These are phyloP conservation scores for Pseudococcus viburni DNA, from an alignment of 2,888 invertebrate species.

Conservation along the genomic window DNA sequence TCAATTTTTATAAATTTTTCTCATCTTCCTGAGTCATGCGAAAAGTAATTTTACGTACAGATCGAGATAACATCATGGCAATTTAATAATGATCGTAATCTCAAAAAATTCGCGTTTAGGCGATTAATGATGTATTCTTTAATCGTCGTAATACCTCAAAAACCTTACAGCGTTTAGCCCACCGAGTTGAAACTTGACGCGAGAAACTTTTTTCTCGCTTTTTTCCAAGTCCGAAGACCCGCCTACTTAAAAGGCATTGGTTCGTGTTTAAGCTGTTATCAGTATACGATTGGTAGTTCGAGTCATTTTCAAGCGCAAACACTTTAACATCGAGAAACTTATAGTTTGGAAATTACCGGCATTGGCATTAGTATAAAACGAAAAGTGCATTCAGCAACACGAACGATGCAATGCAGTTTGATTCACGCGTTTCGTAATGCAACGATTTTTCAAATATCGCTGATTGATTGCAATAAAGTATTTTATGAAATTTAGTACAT, in stretches of 20 bases:
- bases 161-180: constrained; percentile 44
- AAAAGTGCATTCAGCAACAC: constrained; percentile 60
- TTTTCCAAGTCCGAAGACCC: constrained; percentile 59
- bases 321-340: constrained; percentile 43
- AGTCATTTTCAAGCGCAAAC: constrained; percentile 62
- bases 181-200: constrained; percentile 35
- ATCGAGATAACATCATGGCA: not conserved
- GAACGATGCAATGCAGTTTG: constrained; percentile 59
- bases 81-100: constrained; percentile 31
- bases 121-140: constrained; percentile 47
- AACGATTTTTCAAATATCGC: constrained; percentile 31
- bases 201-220: constrained; percentile 41
- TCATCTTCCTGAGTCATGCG: not conserved
- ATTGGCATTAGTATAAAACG: constrained; percentile 41
- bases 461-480: constrained; percentile 29
- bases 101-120: not conserved
- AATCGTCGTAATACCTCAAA: constrained; percentile 31
- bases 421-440: constrained; percentile 63
- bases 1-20: not conserved
- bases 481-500: constrained; percentile 30
- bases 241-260: constrained; percentile 65
- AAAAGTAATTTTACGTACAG: not conserved
- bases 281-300: constrained; percentile 61
- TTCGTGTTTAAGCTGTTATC: constrained; percentile 57
- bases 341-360: constrained; percentile 28